These are phyloP conservation scores for Cylas formicarius DNA, from an alignment of 1,140 invertebrate species.

Conservation along the genomic window DNA sequence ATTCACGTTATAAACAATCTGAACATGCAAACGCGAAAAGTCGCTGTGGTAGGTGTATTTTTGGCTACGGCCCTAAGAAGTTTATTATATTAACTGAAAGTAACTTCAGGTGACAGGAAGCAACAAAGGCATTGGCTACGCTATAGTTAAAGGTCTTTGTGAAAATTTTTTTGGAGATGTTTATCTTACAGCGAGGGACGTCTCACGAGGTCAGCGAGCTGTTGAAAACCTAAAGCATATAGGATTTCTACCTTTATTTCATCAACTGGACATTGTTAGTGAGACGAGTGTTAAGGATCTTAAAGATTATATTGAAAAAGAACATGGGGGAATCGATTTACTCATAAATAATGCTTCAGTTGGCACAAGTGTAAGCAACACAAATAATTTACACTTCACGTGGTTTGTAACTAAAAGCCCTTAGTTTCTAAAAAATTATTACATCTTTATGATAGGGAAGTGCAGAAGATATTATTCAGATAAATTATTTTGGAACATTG, in stretches of 20 bases:
- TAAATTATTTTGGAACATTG: slow-evolving; percentile 61
- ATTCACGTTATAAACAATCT: too few species aligned
- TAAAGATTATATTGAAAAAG: slow-evolving; percentile 50
- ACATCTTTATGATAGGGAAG: too few species aligned
- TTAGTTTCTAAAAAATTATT: too few species aligned
- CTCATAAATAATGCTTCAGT: slow-evolving; percentile 82
- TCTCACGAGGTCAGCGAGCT: slow-evolving; percentile 46
- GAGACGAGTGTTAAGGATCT: slow-evolving; percentile 47
- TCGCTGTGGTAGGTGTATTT: too few species aligned
- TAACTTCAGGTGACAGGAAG: slow-evolving; percentile 63
- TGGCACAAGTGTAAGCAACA: too few species aligned
- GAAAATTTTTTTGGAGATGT: slow-evolving; percentile 51
- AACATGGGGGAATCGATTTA: slow-evolving; percentile 68
- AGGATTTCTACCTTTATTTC: slow-evolving; percentile 49
- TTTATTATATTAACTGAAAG: too few species aligned
- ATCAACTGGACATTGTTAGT: slow-evolving; percentile 55
- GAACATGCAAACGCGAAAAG: too few species aligned
- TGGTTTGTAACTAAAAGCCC: too few species aligned
- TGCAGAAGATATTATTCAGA: slow-evolving; percentile 58
- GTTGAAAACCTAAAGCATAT: slow-evolving; percentile 47
- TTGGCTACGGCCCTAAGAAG: too few species aligned
- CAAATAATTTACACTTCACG: too few species aligned
- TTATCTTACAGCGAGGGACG: slow-evolving; percentile 52
- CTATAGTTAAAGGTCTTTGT: slow-evolving; percentile 56
- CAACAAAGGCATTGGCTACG: slow-evolving; percentile 71